Evolutionary conservation across 2,888 invertebrate genomes (phyloP).

Genomic region (Pandemis corylana): DNA sequence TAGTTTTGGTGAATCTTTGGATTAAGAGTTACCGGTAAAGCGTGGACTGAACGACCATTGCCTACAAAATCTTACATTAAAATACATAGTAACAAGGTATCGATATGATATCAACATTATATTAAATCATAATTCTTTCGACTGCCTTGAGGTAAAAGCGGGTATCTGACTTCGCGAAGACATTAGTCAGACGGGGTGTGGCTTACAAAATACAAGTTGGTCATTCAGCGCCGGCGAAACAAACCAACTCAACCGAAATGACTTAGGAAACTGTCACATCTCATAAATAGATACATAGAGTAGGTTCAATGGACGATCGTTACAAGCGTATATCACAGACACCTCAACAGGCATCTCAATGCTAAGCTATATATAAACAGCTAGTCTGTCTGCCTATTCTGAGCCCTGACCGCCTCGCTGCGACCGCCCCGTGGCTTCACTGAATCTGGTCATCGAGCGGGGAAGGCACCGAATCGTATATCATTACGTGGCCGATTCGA

Average conservation of each 20-base stretch:
- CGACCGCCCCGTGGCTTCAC: neutral
- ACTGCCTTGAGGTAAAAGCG: constrained; percentile 36
- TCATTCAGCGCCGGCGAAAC: constrained; percentile 36
- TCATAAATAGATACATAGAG: constrained; percentile 54
- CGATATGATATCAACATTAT: constrained; percentile 42
- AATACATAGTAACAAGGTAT: constrained; percentile 42
- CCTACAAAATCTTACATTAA: constrained; percentile 37
- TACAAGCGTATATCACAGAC: constrained; percentile 83
- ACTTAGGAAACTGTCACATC: constrained; percentile 33
- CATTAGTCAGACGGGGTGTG: constrained; percentile 7
- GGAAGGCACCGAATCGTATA: constrained; percentile 28
- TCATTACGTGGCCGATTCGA: constrained; percentile 21
- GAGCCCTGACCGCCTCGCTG: constrained; percentile 25
- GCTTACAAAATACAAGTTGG: constrained; percentile 36
- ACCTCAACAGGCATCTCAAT: constrained; percentile 65
- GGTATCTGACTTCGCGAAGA: constrained; percentile 21
- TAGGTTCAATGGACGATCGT: constrained; percentile 78
- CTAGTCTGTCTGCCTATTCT: constrained; percentile 49
- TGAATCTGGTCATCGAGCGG: neutral
- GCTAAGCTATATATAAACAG: constrained; percentile 69
- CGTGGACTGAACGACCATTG: constrained; percentile 42
- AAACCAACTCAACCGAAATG: constrained; percentile 33
- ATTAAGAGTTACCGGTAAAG: constrained; percentile 31
- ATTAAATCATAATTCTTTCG: constrained; percentile 35
- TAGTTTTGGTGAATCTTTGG: constrained; percentile 38